Percentiles rank a stretch among this genome's conserved stretches.
These are phyloP conservation scores for Pseudomyrmex pallidus DNA, from an alignment of 1,140 invertebrate species.

Conservation along the genomic window DNA sequence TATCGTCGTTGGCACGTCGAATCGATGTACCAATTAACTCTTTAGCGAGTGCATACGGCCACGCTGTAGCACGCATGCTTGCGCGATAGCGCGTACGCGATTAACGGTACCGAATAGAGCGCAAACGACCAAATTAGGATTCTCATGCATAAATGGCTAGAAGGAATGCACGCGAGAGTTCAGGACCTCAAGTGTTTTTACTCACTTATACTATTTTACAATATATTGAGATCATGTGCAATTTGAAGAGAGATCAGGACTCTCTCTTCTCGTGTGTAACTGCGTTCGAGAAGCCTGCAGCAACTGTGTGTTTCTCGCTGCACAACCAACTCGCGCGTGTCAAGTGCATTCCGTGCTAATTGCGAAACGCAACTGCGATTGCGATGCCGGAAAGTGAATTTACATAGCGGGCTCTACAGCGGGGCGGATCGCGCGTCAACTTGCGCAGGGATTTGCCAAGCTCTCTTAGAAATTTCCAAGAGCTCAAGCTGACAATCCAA, in stretches of 20 bases:
- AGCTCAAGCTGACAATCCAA: constrained; percentile 22
- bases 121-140: constrained; percentile 64
- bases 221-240: neutral
- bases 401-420: constrained; percentile 67
- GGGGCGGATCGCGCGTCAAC: constrained; percentile 32
- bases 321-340: constrained; percentile 12
- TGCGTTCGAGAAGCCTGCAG: too few relatives aligned
- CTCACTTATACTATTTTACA: constrained; percentile 52
- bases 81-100: constrained; percentile 15
- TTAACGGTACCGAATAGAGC: constrained; percentile 48
- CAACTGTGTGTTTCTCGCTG: neutral
- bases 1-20: constrained; percentile 38
- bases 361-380: constrained; percentile 66
- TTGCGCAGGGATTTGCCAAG: constrained; percentile 8
- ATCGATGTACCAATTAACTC: constrained; percentile 61
- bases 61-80: neutral
- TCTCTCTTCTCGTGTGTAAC: too few relatives aligned
- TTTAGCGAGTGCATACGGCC: constrained; percentile 41
- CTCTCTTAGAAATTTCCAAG: constrained; percentile 34
- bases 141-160: constrained; percentile 53
- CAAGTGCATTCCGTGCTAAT: constrained; percentile 75
- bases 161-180: neutral
- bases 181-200: neutral
- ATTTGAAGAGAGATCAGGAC: neutral
- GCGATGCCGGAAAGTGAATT: constrained; percentile 68